Evolutionary conservation across 2,797 vertebrate species (phyloP).

Genomic region (Galaxias olidus): DNA sequence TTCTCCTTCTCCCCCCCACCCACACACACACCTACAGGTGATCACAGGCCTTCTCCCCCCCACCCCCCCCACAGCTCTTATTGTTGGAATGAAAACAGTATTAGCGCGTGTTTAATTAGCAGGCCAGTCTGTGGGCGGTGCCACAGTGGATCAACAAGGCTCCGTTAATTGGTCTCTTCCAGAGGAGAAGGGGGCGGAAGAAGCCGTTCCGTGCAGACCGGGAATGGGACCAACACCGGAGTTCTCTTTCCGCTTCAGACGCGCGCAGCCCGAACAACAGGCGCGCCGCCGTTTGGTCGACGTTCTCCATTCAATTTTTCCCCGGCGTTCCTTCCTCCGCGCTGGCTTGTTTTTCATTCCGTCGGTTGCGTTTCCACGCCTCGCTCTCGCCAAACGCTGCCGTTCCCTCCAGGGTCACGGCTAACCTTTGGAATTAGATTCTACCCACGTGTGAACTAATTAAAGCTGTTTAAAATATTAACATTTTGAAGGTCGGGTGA

Average conservation of each 20-base stretch:
- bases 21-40: neutral
- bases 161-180: constrained; percentile 70
- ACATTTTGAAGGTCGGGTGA: no score
- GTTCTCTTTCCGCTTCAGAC: neutral
- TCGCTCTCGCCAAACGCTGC: no score
- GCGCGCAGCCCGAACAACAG: neutral
- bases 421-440: no score
- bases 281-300: no score
- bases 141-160: constrained; percentile 63
- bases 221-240: neutral
- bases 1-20: neutral
- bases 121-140: constrained; percentile 68
- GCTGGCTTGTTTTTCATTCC: no score
- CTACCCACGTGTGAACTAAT: no score
- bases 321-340: no score
- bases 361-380: no score
- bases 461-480: no score
- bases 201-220: neutral
- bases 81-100: constrained; percentile 78
- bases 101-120: constrained; percentile 70
- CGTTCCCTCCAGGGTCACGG: no score
- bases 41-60: constrained; percentile 38
- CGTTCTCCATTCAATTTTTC: no score
- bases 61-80: constrained; percentile 50
- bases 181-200: constrained; percentile 38